Percentiles rank a stretch among this genome's conserved stretches.
Evolutionary conservation across 2,113 vertebrate genomes (phyloP).

Genomic region (Scatophagus argus): DNA sequence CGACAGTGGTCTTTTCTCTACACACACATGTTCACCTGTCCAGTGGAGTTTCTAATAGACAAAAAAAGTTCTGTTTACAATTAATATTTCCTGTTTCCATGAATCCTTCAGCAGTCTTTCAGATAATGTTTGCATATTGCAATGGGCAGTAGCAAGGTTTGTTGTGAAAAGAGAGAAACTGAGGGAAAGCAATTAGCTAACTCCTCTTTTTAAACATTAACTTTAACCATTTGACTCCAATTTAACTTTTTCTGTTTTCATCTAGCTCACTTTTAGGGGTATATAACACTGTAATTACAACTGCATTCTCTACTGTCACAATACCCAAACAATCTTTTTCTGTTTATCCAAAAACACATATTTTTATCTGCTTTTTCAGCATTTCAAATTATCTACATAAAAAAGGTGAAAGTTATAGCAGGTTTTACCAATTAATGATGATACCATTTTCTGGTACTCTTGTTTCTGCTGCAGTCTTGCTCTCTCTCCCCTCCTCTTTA

Average conservation of each 20-base stretch:
- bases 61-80: no score
- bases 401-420: constrained; percentile 14
- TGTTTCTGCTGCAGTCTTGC: constrained; percentile 13
- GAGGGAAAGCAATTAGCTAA: not conserved
- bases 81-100: no score
- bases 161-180: not conserved
- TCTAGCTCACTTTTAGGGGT: not conserved
- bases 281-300: not conserved
- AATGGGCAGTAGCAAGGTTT: not conserved
- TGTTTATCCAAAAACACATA: not conserved
- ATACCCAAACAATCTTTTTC: not conserved
- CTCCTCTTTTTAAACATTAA: not conserved
- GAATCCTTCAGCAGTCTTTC: no score
- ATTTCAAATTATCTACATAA: constrained; percentile 13
- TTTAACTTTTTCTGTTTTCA: not conserved
- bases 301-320: not conserved
- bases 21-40: no score
- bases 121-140: no score
- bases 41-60: no score
- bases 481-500: not conserved
- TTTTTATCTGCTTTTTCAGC: constrained; percentile 16
- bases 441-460: constrained; percentile 6
- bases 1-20: no score
- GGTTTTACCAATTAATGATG: constrained; percentile 35
- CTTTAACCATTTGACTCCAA: not conserved